Conservation (phyloP, 2,888 invertebrate species). For the Argyra leucocephala region DNA sequence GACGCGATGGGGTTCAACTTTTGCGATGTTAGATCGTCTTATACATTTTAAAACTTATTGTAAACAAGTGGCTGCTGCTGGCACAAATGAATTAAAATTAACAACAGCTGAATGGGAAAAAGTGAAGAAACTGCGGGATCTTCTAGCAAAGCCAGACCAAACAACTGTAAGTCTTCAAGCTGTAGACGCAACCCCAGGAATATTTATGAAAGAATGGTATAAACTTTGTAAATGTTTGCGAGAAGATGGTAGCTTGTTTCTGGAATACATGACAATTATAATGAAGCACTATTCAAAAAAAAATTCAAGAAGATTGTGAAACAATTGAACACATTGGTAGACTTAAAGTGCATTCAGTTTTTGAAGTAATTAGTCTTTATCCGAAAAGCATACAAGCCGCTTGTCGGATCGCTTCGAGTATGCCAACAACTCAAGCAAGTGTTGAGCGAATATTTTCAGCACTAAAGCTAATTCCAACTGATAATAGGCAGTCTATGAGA, state of each 20-base stretch:
- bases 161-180: slow-evolving; percentile 4
- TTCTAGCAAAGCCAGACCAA: neutral
- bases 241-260: neutral
- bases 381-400: slow-evolving; percentile 13
- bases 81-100: slow-evolving; percentile 7
- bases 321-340: slow-evolving; percentile 7
- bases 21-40: neutral
- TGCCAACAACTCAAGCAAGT: slow-evolving; percentile 13
- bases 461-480: slow-evolving; percentile 9
- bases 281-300: slow-evolving; percentile 10
- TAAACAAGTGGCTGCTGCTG: slow-evolving; percentile 2
- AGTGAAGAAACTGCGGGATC: slow-evolving; percentile 2
- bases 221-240: too few species aligned
- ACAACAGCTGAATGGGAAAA: slow-evolving; percentile 8
- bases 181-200: neutral
- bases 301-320: slow-evolving; percentile 8
- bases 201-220: slow-evolving; percentile 7
- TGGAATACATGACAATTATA: slow-evolving; percentile 7
- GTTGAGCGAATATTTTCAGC: slow-evolving; percentile 12
- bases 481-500: slow-evolving; percentile 12
- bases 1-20: neutral
- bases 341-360: slow-evolving; percentile 11
- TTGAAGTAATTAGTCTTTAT: slow-evolving; percentile 9
- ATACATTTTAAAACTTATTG: neutral
- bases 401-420: slow-evolving; percentile 17